Base-by-base conservation (phyloP, 2,797 vertebrate genomes). In the Odontamblyopus rebecca region DNA sequence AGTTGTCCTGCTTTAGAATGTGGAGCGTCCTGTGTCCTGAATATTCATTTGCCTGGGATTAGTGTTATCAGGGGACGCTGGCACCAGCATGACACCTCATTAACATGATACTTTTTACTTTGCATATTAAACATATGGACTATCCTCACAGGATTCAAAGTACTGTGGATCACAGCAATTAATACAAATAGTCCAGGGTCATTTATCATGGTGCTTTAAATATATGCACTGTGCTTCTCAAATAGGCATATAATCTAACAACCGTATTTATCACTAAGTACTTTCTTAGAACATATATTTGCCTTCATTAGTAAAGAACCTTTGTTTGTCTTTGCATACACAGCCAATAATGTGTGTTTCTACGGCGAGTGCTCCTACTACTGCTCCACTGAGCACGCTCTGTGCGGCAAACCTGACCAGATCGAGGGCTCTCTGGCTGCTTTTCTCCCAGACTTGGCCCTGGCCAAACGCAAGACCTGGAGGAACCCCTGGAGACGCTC, bases 311-410 rank as follows among this genome's bases (percentile, higher is more conserved):
- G 18, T 16, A 68, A 16, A 44, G 6, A 63, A n/a, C 13, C 4
- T 38, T 18, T 63, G 18, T 27, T 26, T 30, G 15, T 66, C 63
- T 51, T 66, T 57, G 29, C 23, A 9, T 68, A 29, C 50, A 13
- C 82, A 97, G 98, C 97, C 90, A 98, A 98, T 92, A 99, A 99
- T 80, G 93, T 98, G 84, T 99, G 98, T 80, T 99, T 99, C 92
- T 99, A 99, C 0, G 98, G 98, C 0, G 97, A 99, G 80, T 99
- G 98, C 23, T 98, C 98, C 0, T 99, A 99, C 91, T 99, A 99
- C 92, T 99, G 98, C 87, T 98, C 97, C 6, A 99, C 98, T 0
- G 98, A 99, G 85, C 98, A 99, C 0, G 97, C 97, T 38, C 93
- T 99, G 69, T 99, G 98, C 0, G 98, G 98, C 32, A 96, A 95